Evolutionary conservation across 1,140 invertebrate species (phyloP), one percentile per base, ranked within the genome.

Genomic region (Sycophaga agraensis): DNA sequence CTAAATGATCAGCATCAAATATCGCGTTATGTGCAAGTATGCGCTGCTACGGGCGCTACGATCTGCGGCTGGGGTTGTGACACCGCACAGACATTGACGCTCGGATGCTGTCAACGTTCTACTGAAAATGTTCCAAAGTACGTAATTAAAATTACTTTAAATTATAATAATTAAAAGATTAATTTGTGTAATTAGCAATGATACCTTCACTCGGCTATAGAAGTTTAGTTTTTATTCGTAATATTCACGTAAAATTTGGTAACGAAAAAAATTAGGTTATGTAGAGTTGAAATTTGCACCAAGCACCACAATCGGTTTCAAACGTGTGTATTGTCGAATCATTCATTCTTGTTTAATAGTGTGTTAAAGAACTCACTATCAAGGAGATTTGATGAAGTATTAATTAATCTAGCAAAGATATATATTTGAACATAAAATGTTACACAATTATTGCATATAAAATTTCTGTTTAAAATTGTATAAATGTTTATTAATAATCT

Each of bases 101-200:
- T 53, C 35, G 22, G 11, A 16, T 24, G 34, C 35, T 53, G 50
- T 53, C 50, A 53, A 40, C 35, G 49, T 39, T 24, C 24, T 39
- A 22, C 14, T 39, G 7, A 26, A 37, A 39, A 24, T 26, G 21
- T 53, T 40, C 2, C 35, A 24, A 53, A 53, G 19, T 53, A 39
- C 16, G 34, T 22, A 24, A 53, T 16, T 2, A 26, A 16, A 22
- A 26, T 35, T 2, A 9, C 19, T 26, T 21, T 24, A 2, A 26
- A 53, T 34, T 21, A 26, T 4, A 24, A 19, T 1, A 7, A 39
- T 5, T 16, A 9, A 40, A 2, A 14, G 34, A 11, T 24, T 12
- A 9, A 21, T n/a, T 9, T 26, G 6, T 26, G 1, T 5, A 0
- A 5, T 6, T 24, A 40, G 2, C 3, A 19, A n/a, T 11, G 0